Evolutionary conservation across 2,797 vertebrate species (phyloP).

Genomic region (Urosaurus nigricauda): DNA sequence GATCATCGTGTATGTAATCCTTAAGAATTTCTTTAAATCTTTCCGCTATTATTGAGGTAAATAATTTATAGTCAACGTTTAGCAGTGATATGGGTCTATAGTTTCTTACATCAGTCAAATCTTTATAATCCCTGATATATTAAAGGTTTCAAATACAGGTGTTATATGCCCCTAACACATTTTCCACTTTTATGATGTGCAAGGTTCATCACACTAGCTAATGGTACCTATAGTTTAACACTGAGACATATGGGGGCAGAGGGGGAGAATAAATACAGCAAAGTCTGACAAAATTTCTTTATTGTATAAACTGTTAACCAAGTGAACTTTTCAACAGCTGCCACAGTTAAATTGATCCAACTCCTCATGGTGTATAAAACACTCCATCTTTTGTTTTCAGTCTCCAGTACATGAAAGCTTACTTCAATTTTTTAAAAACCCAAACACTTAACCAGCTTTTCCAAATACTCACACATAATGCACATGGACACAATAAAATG

Average conservation of each 20-base stretch:
- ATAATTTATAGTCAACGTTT: too few species aligned
- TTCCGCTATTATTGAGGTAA: too few species aligned
- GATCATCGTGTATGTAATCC: too few species aligned
- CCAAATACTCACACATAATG: not conserved
- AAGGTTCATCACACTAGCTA: conserved; percentile 7
- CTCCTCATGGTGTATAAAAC: not conserved
- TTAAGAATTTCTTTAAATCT: too few species aligned
- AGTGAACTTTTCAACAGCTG: conserved; percentile 5
- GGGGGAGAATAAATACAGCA: not conserved
- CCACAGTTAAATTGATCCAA: not conserved
- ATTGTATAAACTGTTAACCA: conserved; percentile 26
- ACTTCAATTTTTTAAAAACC: not conserved
- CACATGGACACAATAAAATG: not conserved
- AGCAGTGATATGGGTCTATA: too few species aligned
- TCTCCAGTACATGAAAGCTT: not conserved
- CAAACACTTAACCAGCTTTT: not conserved
- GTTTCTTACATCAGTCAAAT: too few species aligned
- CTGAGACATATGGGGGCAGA: not conserved
- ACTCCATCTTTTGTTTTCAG: too few species aligned
- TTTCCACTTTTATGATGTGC: conserved; percentile 17
- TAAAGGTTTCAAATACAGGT: not conserved
- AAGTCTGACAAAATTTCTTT: conserved; percentile 15
- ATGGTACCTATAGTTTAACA: conserved; percentile 13
- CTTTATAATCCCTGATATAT: too few species aligned
- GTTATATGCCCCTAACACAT: not conserved